phyloP scores from a whole-genome alignment of 2,113 vertebrate genomes.

The Triplophysa dalaica region DNA sequence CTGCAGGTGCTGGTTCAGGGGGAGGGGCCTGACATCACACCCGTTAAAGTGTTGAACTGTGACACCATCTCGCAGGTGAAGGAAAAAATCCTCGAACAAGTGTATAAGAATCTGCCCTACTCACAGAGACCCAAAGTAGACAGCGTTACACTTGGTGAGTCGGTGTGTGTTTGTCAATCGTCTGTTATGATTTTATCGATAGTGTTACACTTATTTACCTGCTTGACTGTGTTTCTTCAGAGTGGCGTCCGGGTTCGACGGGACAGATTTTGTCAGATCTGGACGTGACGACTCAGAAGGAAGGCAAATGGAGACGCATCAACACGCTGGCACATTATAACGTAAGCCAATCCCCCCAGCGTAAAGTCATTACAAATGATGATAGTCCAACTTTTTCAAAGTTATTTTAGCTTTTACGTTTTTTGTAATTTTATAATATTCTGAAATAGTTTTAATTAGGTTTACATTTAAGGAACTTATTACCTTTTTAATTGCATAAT shows the following conservation, averaged over 20 bases:
- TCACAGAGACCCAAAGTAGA: conserved; percentile 92
- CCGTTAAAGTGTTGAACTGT: conserved; percentile 94
- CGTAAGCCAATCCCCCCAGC: conserved; percentile 71
- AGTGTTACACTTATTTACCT: not conserved
- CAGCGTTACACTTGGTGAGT: conserved; percentile 86
- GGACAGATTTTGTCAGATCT: conserved; percentile 96
- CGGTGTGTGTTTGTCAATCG: not conserved
- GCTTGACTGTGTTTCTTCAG: conserved; percentile 64
- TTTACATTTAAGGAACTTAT: too few relatives aligned
- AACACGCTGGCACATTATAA: conserved; percentile 98
- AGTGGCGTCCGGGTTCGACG: conserved; percentile 96
- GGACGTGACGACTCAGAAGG: conserved; percentile 94
- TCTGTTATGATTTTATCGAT: not conserved
- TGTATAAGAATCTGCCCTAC: conserved; percentile 87
- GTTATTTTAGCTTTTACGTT: too few relatives aligned
- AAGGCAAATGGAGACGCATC: conserved; percentile 92
- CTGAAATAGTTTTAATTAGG: too few relatives aligned
- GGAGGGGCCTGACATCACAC: conserved; percentile 83
- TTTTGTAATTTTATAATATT: too few relatives aligned
- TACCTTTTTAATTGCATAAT: too few relatives aligned
- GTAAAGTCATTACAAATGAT: too few relatives aligned
- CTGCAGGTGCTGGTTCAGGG: conserved; percentile 91
- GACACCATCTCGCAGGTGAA: conserved; percentile 97
- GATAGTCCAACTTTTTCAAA: too few relatives aligned
- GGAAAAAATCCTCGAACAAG: conserved; percentile 97